Percentiles rank a stretch among this genome's conserved stretches.
These are phyloP conservation scores for Caenorhabditis zanzibari DNA, from an alignment of 2,888 invertebrate genomes.

Conservation along the genomic window DNA sequence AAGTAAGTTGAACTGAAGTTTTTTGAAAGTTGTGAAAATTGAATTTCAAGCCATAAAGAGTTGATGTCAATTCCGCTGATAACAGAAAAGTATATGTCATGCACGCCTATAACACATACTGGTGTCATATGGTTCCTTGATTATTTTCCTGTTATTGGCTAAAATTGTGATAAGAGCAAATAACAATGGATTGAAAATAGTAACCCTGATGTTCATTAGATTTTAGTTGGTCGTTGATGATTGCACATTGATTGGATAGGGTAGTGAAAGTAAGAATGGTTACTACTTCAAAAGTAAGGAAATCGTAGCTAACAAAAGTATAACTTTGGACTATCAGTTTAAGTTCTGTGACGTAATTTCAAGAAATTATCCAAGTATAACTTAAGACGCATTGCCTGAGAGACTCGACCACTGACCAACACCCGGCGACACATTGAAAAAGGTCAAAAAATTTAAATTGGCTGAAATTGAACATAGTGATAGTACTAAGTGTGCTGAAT, in stretches of 20 bases:
- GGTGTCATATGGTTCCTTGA: slow-evolving; percentile 55
- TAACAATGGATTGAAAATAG: slow-evolving; percentile 14
- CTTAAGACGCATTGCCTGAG: no score
- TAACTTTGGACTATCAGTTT: no score
- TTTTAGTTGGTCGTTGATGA: not conserved
- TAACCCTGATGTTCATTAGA: not conserved
- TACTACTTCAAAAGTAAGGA: no score
- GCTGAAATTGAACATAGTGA: no score
- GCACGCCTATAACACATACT: not conserved
- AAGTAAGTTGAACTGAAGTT: slow-evolving; percentile 38
- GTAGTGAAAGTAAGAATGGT: no score
- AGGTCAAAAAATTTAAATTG: no score
- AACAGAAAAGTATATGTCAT: slow-evolving; percentile 35
- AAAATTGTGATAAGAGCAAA: slow-evolving; percentile 26
- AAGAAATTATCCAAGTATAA: no score
- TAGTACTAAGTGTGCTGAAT: no score
- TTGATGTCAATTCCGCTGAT: slow-evolving; percentile 35
- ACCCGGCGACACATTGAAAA: no score
- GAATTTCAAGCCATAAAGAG: not conserved
- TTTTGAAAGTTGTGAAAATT: not conserved
- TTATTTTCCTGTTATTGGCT: slow-evolving; percentile 22
- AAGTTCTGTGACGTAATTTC: no score
- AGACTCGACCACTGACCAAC: no score
- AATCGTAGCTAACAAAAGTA: no score
- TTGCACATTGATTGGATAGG: not conserved